Conservation (phyloP, 1,140 invertebrate genomes). For the Cydia splendana region DNA sequence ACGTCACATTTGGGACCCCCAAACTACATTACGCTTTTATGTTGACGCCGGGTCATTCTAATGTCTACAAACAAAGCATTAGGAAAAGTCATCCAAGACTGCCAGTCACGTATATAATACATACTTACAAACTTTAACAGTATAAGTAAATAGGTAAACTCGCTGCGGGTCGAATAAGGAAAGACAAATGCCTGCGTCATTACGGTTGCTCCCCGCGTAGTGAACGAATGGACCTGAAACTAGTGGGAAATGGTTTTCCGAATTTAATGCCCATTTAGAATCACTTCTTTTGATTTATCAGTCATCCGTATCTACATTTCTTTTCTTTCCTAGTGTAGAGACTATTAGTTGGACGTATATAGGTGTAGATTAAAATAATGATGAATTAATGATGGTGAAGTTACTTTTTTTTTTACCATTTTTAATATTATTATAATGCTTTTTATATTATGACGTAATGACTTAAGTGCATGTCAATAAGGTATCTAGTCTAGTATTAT, state of each 20-base stretch:
- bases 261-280: constrained; percentile 1
- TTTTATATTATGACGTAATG: too few relatives aligned
- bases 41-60: constrained; percentile 9
- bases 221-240: constrained; percentile 1
- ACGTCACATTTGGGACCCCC: constrained; percentile 21
- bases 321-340: background rate
- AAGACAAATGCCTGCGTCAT: constrained; percentile 28
- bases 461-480: too few relatives aligned
- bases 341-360: background rate
- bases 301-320: background rate
- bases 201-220: background rate
- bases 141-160: constrained; percentile 21
- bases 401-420: too few relatives aligned
- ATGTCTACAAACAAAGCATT: constrained; percentile 28
- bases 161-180: constrained; percentile 5
- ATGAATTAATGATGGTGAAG: too few relatives aligned
- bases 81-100: constrained; percentile 1
- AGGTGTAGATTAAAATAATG: too few relatives aligned
- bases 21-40: constrained; percentile 23
- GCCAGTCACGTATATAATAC: constrained; percentile 18
- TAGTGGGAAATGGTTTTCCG: background rate
- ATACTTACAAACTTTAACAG: constrained; percentile 27
- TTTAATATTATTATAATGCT: too few relatives aligned
- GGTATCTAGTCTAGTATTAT: too few relatives aligned
- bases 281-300: background rate